phyloP scores from a whole-genome alignment of 2,888 invertebrate species.

The Chalcis sispes region DNA sequence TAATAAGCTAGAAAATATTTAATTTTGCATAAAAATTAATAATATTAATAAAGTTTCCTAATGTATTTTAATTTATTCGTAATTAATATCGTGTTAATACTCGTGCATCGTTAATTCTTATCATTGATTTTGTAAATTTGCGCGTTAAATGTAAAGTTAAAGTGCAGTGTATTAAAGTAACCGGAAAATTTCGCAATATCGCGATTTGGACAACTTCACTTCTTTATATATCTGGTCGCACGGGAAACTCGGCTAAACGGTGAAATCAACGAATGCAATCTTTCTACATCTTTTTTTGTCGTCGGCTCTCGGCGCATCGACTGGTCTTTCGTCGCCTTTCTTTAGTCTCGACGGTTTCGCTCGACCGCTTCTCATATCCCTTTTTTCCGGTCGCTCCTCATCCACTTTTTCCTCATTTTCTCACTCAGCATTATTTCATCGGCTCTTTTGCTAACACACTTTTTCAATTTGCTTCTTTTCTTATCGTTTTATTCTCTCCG shows the following conservation, averaged over 20 bases:
- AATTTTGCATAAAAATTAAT: too few relatives aligned
- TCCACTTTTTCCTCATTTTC: too few relatives aligned
- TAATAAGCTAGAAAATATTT: too few relatives aligned
- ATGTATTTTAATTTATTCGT: too few relatives aligned
- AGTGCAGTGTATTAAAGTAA: neutral
- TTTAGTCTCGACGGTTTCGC: neutral
- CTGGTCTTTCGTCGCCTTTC: neutral
- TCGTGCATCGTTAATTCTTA: too few relatives aligned
- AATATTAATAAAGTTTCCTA: too few relatives aligned
- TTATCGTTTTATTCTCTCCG: too few relatives aligned
- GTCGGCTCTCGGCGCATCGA: neutral
- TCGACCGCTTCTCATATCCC: conserved; percentile 12
- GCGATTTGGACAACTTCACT: neutral
- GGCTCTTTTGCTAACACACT: conserved; percentile 13
- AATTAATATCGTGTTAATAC: too few relatives aligned
- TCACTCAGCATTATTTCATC: too few relatives aligned
- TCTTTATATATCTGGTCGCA: too few relatives aligned
- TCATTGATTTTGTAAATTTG: neutral
- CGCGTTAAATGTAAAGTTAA: neutral
- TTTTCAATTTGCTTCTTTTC: conserved; percentile 32
- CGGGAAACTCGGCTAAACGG: too few relatives aligned
- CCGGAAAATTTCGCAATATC: too few relatives aligned
- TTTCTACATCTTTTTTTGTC: conserved; percentile 23
- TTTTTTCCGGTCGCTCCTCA: conserved; percentile 1
- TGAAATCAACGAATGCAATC: conserved; percentile 30